Evolutionary conservation across 2,888 invertebrate genomes (phyloP).

Genomic region (Ectemnius lituratus): DNA sequence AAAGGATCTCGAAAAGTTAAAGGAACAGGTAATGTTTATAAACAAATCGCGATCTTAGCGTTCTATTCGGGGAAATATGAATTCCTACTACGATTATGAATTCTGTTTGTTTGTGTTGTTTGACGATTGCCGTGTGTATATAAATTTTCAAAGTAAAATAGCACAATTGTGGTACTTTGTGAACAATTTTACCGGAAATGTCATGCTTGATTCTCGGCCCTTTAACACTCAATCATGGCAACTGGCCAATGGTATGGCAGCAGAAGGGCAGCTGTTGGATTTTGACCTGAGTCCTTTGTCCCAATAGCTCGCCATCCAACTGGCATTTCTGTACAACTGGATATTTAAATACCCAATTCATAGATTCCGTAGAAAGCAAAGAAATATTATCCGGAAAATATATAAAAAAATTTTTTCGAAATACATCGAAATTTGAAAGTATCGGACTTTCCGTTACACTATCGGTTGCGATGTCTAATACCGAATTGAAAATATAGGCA

Average conservation of each 20-base stretch:
- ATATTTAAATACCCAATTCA: conserved; percentile 12
- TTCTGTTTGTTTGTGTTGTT: background rate
- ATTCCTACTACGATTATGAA: no score
- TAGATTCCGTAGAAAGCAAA: background rate
- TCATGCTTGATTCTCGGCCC: background rate
- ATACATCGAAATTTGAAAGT: background rate
- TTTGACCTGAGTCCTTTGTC: conserved; percentile 72
- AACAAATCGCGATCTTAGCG: background rate
- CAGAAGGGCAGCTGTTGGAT: conserved; percentile 61
- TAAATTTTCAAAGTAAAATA: background rate
- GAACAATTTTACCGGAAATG: background rate
- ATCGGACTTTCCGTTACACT: conserved; percentile 22
- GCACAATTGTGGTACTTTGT: background rate
- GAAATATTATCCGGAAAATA: conserved; percentile 8
- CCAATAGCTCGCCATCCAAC: conserved; percentile 50
- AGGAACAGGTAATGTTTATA: conserved; percentile 80
- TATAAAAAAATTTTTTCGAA: background rate
- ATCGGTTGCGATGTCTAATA: background rate
- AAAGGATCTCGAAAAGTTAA: conserved; percentile 83
- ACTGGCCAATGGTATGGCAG: conserved; percentile 47
- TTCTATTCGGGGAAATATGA: no score
- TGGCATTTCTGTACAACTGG: conserved; percentile 12
- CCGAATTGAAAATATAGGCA: conserved; percentile 70
- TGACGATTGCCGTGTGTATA: background rate
- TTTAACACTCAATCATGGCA: conserved; percentile 32